phyloP scores from a whole-genome alignment of 2,113 vertebrate species.

The Megaleporinus macrocephalus region DNA sequence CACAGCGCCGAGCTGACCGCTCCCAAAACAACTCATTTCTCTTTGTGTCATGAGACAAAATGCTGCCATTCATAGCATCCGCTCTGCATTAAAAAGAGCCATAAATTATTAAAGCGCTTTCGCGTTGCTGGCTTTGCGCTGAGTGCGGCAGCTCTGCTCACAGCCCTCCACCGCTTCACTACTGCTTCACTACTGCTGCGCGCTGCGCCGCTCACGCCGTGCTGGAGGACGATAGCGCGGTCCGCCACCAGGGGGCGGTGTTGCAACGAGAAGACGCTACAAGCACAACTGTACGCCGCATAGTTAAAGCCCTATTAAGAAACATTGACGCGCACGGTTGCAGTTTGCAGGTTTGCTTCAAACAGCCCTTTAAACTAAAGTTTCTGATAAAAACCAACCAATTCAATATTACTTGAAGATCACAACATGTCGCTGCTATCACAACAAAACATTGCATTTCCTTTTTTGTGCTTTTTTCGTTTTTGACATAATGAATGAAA shows the following conservation, averaged over 20 bases:
- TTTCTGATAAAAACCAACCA: too few species aligned
- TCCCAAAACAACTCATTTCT: slow-evolving; percentile 50
- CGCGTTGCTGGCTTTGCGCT: slow-evolving; percentile 53
- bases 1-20: background rate
- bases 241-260: slow-evolving; percentile 8
- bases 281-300: background rate
- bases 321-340: too few species aligned
- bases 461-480: too few species aligned
- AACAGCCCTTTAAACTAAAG: too few species aligned
- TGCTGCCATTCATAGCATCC: slow-evolving; percentile 51
- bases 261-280: background rate
- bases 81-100: slow-evolving; percentile 17
- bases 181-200: background rate
- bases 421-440: too few species aligned
- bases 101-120: slow-evolving; percentile 69
- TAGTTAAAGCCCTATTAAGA: background rate
- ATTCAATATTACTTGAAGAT: too few species aligned
- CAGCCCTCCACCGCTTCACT: background rate
- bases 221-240: background rate
- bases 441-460: too few species aligned
- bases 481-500: too few species aligned
- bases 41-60: slow-evolving; percentile 5
- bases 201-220: background rate
- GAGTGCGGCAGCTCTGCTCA: slow-evolving; percentile 26
- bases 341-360: too few species aligned